Evolutionary conservation across 2,797 vertebrate species (phyloP).

Genomic region (Anabas testudineus): DNA sequence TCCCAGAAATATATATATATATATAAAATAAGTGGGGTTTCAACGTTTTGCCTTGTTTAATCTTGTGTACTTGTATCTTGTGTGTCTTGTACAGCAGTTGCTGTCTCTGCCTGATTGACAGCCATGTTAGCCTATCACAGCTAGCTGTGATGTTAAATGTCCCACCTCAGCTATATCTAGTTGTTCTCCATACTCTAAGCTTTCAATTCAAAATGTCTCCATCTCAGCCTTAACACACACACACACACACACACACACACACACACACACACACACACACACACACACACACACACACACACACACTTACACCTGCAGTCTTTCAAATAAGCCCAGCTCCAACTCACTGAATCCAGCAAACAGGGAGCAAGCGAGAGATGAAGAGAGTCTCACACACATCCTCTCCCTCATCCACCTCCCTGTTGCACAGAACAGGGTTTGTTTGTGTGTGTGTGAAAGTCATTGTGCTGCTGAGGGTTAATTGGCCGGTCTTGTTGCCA

Average conservation of each 20-base stretch:
- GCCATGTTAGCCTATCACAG: background rate
- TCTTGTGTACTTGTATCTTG: too few relatives aligned
- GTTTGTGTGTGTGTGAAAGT: constrained; percentile 47
- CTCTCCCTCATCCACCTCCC: background rate
- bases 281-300: constrained; percentile 6
- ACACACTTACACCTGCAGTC: background rate
- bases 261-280: constrained; percentile 8
- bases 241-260: background rate
- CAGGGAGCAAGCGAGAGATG: background rate
- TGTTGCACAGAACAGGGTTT: constrained; percentile 30
- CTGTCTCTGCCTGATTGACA: background rate
- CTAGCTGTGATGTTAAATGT: background rate
- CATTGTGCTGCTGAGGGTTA: constrained; percentile 85
- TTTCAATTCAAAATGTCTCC: background rate
- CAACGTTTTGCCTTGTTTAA: too few relatives aligned
- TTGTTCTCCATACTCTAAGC: background rate
- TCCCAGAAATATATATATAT: too few relatives aligned
- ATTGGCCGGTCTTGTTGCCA: constrained; percentile 89
- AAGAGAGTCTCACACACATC: constrained; percentile 4
- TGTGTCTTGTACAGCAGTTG: background rate
- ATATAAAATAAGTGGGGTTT: too few relatives aligned
- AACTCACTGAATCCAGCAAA: background rate
- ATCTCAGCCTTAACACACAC: background rate
- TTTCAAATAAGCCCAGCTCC: background rate
- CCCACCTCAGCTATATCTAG: background rate